Conservation (phyloP, 1,140 invertebrate species). For the Nilaparvata lugens region DNA sequence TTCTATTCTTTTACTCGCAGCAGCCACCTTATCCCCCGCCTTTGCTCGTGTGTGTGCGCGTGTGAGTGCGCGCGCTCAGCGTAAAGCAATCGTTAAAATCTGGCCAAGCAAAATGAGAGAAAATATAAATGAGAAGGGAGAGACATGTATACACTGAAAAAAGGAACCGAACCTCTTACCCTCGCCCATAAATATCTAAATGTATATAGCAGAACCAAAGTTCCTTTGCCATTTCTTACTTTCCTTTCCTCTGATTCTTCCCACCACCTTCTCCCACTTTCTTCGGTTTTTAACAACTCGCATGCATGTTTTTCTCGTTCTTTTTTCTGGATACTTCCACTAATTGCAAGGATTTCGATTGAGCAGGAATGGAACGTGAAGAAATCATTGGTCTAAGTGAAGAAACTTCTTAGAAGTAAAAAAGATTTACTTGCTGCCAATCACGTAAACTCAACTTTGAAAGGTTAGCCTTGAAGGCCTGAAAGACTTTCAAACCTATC, state of each 20-base stretch:
- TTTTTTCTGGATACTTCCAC: slow-evolving; percentile 17
- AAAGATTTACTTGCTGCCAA: no score
- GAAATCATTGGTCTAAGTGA: no score
- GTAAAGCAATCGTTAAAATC: slow-evolving; percentile 28
- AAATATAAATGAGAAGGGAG: slow-evolving; percentile 28
- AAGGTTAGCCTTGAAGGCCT: no score
- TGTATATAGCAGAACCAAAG: neutral
- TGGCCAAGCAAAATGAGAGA: slow-evolving; percentile 28
- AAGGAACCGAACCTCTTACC: slow-evolving; percentile 6
- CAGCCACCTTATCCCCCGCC: neutral
- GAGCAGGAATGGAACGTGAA: slow-evolving; percentile 3
- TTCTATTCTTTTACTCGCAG: slow-evolving; percentile 24
- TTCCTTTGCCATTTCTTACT: neutral
- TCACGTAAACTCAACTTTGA: no score
- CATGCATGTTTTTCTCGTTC: neutral
- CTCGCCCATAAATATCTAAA: slow-evolving; percentile 1
- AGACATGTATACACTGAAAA: slow-evolving; percentile 17
- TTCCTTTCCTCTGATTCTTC: neutral
- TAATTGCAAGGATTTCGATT: slow-evolving; percentile 24
- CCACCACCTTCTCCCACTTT: slow-evolving; percentile 4
- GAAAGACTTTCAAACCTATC: no score
- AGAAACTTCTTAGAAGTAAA: no score
- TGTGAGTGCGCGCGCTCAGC: slow-evolving; percentile 9
- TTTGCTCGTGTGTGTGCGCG: neutral
- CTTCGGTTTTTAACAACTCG: slow-evolving; percentile 4